Evolutionary conservation across 2,797 vertebrate genomes (phyloP).

Genomic region (Enteromius radiatus): DNA sequence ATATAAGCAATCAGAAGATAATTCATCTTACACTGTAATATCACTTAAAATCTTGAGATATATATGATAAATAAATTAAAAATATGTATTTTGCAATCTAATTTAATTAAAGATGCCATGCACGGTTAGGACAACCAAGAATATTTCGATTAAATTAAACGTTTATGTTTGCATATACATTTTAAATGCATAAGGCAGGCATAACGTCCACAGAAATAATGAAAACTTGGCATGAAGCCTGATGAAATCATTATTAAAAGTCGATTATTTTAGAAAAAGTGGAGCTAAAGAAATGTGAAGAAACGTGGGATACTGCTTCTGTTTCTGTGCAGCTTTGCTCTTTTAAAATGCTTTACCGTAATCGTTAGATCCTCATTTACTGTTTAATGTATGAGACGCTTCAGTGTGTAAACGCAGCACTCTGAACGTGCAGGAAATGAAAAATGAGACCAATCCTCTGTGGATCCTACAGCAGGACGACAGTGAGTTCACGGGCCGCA

Average conservation of each 20-base stretch:
- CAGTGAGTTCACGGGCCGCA: constrained; percentile 62
- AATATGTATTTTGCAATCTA: neutral
- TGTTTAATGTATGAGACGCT: constrained; percentile 66
- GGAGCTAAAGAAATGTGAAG: constrained; percentile 16
- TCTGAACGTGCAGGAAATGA: constrained; percentile 63
- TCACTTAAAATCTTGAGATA: too few species aligned
- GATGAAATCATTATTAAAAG: constrained; percentile 11
- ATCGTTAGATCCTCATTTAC: constrained; percentile 70
- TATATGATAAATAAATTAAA: neutral
- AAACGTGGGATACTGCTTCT: constrained; percentile 53
- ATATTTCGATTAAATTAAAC: neutral
- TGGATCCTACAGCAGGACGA: constrained; percentile 57
- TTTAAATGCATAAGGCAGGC: neutral
- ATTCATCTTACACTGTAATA: neutral
- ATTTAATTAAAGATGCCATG: neutral
- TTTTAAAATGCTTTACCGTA: constrained; percentile 63
- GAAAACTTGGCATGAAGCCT: neutral
- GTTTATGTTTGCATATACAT: neutral
- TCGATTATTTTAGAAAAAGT: neutral
- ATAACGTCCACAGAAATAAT: neutral
- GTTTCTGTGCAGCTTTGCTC: constrained; percentile 60
- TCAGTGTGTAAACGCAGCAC: constrained; percentile 67
- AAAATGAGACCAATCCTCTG: constrained; percentile 59
- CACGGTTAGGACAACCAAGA: neutral
- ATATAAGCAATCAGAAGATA: neutral